These are phyloP conservation scores for Emmelina monodactyla DNA, from an alignment of 2,888 invertebrate genomes.

Conservation along the genomic window DNA sequence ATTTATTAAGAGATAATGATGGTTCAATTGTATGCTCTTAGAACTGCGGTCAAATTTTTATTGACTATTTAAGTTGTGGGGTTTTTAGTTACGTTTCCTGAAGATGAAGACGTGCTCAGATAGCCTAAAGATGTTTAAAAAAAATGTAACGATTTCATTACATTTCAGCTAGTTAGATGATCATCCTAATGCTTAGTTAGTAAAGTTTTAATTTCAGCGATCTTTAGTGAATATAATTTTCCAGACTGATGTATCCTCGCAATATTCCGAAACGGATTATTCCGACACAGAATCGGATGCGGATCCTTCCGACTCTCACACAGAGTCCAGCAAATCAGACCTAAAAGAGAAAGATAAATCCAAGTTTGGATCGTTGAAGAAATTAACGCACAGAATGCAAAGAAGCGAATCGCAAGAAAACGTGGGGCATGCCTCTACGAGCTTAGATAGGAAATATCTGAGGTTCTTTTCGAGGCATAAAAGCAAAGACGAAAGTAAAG, in stretches of 20 bases:
- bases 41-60: too few relatives aligned
- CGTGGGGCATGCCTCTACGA: constrained; percentile 56
- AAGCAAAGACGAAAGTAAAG: constrained; percentile 54
- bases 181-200: too few relatives aligned
- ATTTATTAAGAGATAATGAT: too few relatives aligned
- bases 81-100: too few relatives aligned
- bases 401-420: constrained; percentile 49
- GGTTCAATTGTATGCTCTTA: too few relatives aligned
- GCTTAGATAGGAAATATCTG: constrained; percentile 75
- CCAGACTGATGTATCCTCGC: constrained; percentile 39
- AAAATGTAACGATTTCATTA: too few relatives aligned
- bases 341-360: constrained; percentile 29
- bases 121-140: too few relatives aligned
- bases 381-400: constrained; percentile 64
- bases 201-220: too few relatives aligned
- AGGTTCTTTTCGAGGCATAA: constrained; percentile 52
- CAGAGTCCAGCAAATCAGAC: constrained; percentile 24
- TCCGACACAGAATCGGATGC: constrained; percentile 58
- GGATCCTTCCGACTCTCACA: constrained; percentile 27
- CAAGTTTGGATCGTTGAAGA: constrained; percentile 77
- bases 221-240: too few relatives aligned
- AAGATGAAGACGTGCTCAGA: too few relatives aligned
- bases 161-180: too few relatives aligned
- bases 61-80: too few relatives aligned
- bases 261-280: constrained; percentile 69